These are phyloP conservation scores for Conops quadrifasciatus DNA, from an alignment of 2,888 invertebrate genomes.

Conservation along the genomic window DNA sequence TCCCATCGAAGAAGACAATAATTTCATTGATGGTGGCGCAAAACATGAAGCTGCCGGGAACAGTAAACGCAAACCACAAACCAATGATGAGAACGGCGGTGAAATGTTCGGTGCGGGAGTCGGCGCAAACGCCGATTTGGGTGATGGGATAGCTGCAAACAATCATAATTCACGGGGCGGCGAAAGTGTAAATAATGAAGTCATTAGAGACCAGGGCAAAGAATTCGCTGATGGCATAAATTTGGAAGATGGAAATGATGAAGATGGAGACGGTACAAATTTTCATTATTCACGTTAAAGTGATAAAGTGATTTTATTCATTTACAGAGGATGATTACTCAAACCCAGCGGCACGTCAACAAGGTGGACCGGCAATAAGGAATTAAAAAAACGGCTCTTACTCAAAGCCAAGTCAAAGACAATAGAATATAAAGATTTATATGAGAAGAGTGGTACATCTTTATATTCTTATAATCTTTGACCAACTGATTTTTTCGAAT, in stretches of 20 bases:
- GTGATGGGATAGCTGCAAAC: constrained; percentile 50
- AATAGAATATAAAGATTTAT: too few relatives aligned
- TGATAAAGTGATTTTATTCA: constrained; percentile 17
- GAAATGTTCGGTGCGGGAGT: constrained; percentile 45
- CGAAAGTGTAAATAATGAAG: constrained; percentile 66
- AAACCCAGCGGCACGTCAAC: constrained; percentile 65
- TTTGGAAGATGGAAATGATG: constrained; percentile 62
- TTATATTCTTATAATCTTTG: too few relatives aligned
- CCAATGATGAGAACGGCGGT: constrained; percentile 43
- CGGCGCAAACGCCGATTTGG: constrained; percentile 48
- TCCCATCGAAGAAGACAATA: constrained; percentile 58
- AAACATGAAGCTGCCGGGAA: constrained; percentile 35
- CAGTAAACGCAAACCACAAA: constrained; percentile 39
- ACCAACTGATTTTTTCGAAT: too few relatives aligned
- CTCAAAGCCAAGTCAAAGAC: neutral
- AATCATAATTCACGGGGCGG: constrained; percentile 56
- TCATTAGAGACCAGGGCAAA: constrained; percentile 65
- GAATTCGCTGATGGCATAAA: constrained; percentile 63
- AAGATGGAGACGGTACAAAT: constrained; percentile 66
- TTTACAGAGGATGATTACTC: constrained; percentile 67
- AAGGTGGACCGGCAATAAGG: constrained; percentile 67
- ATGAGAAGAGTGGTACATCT: too few relatives aligned
- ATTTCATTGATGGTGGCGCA: constrained; percentile 46
- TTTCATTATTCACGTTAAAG: neutral
- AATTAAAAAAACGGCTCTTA: constrained; percentile 55